These are phyloP conservation scores for Hirudo medicinalis DNA, from an alignment of 1,140 invertebrate genomes.

Conservation along the genomic window DNA sequence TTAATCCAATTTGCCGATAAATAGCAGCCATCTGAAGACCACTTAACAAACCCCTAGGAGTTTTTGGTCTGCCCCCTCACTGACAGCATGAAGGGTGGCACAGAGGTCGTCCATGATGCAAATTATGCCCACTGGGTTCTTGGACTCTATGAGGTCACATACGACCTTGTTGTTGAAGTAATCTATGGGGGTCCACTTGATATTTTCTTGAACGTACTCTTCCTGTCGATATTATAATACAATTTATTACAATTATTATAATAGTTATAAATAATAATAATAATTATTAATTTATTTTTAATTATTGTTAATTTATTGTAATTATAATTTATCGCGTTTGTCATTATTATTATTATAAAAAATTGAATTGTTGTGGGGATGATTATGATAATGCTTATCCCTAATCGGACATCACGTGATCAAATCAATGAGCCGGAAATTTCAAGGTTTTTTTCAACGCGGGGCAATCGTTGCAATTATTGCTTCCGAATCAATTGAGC, in stretches of 20 bases:
- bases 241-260: neutral
- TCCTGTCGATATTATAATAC: constrained; percentile 45
- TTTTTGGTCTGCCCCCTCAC: constrained; percentile 52
- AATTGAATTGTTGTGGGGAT: no score
- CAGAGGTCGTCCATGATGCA: constrained; percentile 60
- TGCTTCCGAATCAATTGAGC: no score
- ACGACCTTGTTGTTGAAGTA: constrained; percentile 64
- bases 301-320: neutral
- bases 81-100: constrained; percentile 59
- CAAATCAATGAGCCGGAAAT: no score
- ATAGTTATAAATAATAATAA: neutral
- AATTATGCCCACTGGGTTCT: constrained; percentile 47
- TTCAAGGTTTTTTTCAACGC: no score
- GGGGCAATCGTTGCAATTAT: no score
- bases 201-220: constrained; percentile 59
- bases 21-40: neutral
- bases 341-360: no score
- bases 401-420: no score
- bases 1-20: neutral
- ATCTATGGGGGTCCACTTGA: constrained; percentile 59
- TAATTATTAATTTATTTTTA: neutral
- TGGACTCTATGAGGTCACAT: constrained; percentile 54
- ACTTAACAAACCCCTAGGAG: constrained; percentile 28
- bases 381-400: no score
- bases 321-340: neutral